phyloP scores from a whole-genome alignment of 2,113 vertebrate species.

The Ranitomeya imitator region DNA sequence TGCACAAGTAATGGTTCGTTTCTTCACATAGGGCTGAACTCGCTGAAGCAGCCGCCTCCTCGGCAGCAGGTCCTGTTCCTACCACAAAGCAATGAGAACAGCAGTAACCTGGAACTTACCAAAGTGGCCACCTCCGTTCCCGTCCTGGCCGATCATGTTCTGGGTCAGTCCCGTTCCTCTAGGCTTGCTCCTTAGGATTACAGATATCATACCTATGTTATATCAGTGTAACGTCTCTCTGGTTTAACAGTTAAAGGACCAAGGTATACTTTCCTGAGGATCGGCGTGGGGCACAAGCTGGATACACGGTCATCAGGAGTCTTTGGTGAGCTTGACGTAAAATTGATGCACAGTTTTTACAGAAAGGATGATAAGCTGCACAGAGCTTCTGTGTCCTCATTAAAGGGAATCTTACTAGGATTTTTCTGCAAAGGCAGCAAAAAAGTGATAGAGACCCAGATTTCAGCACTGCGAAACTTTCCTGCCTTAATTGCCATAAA shows the following conservation, averaged over 20 bases:
- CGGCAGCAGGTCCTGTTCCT: slow-evolving; percentile 75
- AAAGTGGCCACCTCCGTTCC: slow-evolving; percentile 74
- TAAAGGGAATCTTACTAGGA: too few relatives aligned
- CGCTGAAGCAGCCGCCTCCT: slow-evolving; percentile 58
- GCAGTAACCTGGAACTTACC: slow-evolving; percentile 60
- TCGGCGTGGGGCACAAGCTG: slow-evolving; percentile 87
- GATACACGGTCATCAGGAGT: slow-evolving; percentile 86
- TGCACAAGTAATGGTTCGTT: background rate
- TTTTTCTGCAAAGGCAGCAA: too few relatives aligned
- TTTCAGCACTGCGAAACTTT: too few relatives aligned
- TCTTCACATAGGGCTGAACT: slow-evolving; percentile 72
- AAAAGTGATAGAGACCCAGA: too few relatives aligned
- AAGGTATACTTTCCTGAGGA: slow-evolving; percentile 71
- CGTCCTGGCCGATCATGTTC: slow-evolving; percentile 77
- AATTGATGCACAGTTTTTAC: too few relatives aligned
- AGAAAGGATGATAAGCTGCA: too few relatives aligned
- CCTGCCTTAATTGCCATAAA: too few relatives aligned
- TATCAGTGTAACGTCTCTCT: slow-evolving; percentile 18
- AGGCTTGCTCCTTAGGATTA: background rate
- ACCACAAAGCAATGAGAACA: slow-evolving; percentile 48
- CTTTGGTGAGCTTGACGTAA: slow-evolving; percentile 73
- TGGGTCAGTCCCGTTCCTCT: slow-evolving; percentile 75
- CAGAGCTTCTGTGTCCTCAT: too few relatives aligned
- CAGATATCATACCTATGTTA: background rate
- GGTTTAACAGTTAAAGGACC: slow-evolving; percentile 81